Conservation (phyloP, 2,888 invertebrate genomes). For the Apotomis turbidana region DNA sequence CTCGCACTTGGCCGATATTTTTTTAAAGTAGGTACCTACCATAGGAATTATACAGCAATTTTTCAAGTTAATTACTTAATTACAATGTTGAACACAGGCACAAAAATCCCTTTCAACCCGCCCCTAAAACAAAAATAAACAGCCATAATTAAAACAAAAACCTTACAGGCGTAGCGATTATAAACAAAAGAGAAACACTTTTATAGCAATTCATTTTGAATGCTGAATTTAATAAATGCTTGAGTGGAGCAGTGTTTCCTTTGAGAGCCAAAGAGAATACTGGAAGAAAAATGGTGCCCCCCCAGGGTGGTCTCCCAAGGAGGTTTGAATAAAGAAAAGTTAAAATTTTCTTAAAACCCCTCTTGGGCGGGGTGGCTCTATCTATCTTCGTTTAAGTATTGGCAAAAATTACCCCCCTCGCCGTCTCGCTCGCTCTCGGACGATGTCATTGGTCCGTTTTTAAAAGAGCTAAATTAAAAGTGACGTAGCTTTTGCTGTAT, state of each 20-base stretch:
- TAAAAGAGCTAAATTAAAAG: conserved; percentile 56
- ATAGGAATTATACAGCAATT: too few relatives aligned
- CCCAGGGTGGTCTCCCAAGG: conserved; percentile 51
- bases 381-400: conserved; percentile 83
- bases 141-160: conserved; percentile 32
- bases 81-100: neutral
- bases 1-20: too few relatives aligned
- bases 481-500: conserved; percentile 43
- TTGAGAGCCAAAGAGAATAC: conserved; percentile 80
- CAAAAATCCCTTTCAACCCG: conserved; percentile 3
- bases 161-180: conserved; percentile 34
- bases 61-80: too few relatives aligned
- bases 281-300: conserved; percentile 73
- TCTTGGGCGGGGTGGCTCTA: conserved; percentile 61
- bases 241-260: conserved; percentile 73
- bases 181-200: conserved; percentile 62
- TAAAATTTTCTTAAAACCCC: conserved; percentile 81
- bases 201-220: conserved; percentile 73
- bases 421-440: conserved; percentile 63
- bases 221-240: conserved; percentile 81
- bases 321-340: conserved; percentile 81
- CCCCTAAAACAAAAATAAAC: conserved; percentile 22
- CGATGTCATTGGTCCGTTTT: conserved; percentile 73
- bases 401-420: conserved; percentile 76
- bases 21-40: too few relatives aligned